phyloP scores from a whole-genome alignment of 2,113 vertebrate species.

The Jacana jacana region DNA sequence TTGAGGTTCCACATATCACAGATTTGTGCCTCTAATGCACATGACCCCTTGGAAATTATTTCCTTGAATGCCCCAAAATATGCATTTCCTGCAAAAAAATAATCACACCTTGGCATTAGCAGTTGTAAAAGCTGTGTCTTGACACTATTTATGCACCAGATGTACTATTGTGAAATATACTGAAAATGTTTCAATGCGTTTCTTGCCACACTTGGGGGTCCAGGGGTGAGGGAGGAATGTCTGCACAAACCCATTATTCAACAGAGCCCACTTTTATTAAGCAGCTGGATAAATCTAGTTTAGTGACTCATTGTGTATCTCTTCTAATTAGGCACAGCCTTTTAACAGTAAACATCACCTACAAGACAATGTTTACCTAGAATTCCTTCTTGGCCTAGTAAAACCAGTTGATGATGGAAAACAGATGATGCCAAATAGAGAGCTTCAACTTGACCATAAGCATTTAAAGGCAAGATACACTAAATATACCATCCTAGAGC shows the following conservation, averaged over 20 bases:
- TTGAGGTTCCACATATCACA: background rate
- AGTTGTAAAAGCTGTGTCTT: no score
- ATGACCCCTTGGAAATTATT: background rate
- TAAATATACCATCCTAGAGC: background rate
- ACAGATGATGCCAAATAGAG: background rate
- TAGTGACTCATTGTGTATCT: background rate
- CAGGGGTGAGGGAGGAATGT: background rate
- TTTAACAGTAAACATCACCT: background rate
- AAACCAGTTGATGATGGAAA: background rate
- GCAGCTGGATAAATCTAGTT: background rate
- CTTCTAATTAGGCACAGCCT: background rate
- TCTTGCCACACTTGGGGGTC: background rate
- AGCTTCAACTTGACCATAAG: background rate
- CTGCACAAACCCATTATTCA: background rate
- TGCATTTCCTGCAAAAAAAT: no score
- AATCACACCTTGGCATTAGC: no score
- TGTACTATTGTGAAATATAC: background rate
- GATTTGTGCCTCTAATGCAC: background rate
- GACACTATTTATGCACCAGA: background rate
- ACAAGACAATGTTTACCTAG: rapidly evolving
- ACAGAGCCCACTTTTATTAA: background rate
- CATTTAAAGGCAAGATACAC: background rate
- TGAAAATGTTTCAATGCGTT: background rate
- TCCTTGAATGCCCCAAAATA: background rate
- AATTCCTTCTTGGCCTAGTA: background rate